Conservation (phyloP, 1,140 invertebrate species). For the Himalopsyche phryganea region DNA sequence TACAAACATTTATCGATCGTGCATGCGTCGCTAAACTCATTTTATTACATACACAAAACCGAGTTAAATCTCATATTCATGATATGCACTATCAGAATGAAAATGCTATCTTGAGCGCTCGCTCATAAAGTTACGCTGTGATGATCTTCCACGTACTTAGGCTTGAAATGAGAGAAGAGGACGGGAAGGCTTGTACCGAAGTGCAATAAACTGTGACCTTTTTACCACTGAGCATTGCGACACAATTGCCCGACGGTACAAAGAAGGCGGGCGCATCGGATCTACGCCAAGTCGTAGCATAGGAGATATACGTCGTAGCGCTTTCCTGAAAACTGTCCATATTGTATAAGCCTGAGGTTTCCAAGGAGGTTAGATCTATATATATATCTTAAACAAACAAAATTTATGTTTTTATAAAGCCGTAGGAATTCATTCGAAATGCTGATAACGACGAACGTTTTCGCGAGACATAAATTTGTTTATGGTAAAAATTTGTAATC, state of each 20-base stretch:
- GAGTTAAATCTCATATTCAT: constrained; percentile 14
- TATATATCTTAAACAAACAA: too few species aligned
- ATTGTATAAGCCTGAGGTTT: too few species aligned
- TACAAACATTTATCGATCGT: background rate
- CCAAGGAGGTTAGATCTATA: too few species aligned
- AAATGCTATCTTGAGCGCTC: constrained; percentile 2
- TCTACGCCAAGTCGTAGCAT: background rate
- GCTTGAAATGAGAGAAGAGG: background rate
- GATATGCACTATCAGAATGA: constrained; percentile 19
- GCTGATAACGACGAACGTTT: too few species aligned
- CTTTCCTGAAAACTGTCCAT: background rate
- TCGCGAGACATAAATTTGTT: too few species aligned
- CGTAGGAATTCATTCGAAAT: too few species aligned
- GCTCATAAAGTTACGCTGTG: constrained; percentile 9
- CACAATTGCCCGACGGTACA: constrained; percentile 9
- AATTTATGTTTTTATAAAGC: too few species aligned
- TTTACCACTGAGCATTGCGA: constrained; percentile 6
- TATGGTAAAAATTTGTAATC: too few species aligned
- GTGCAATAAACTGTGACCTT: constrained; percentile 16
- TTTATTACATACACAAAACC: constrained; percentile 1
- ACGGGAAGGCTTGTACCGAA: background rate
- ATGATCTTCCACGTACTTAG: background rate
- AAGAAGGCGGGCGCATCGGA: background rate
- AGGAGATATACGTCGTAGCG: background rate
- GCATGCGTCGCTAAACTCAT: background rate